Evolutionary conservation across 2,888 invertebrate genomes (phyloP), one percentile per base, ranked within the genome.

Genomic region (Sinotaia quadrata): DNA sequence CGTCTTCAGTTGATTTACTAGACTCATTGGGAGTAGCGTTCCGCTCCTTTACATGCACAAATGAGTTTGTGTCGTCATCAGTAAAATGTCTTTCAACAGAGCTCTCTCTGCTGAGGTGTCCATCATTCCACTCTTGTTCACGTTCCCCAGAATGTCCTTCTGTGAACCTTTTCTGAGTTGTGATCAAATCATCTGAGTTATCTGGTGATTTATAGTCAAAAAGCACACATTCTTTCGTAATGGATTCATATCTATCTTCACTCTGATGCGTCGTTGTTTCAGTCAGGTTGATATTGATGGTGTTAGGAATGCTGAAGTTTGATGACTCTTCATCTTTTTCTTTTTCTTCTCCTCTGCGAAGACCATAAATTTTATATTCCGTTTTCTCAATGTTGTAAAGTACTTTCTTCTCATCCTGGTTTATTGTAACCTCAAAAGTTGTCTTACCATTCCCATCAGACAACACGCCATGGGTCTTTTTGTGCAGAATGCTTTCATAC

Each of bases 301-400:
- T 79, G 52, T 82, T 80, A 27, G 84, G 82, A 62, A 69, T 57
- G 0, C 15, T 21, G n/a, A n/a, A n/a, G 1, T 34, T 18, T 5
- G 31, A 7, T n/a, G 31, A 24, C n/a, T 29, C 18, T n/a, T 66
- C 63, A 34, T 37, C 54, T 5, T n/a, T 29, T 7, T 15, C 54
- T 18, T 71, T 27, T 31, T 31, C 60, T 12, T 57, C 63, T 12
- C 36, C 18, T 34, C 47, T 61, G 18, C 44, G 58, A 2, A 81
- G 49, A 10, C 79, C 66, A 62, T 78, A 78, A 18, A 81, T 79
- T 61, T 76, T 82, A 67, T 82, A 80, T 62, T 84, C 83, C 47
- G 81, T 82, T 41, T 78, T 81, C 37, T 78, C 81, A 34, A 84
- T 79, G 78, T 81, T 84, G 61, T 84, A 84, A 41, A 73, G 51